Evolutionary conservation across 2,113 vertebrate species (phyloP), one percentile per base, ranked within the genome.

Genomic region (Junco hyemalis): DNA sequence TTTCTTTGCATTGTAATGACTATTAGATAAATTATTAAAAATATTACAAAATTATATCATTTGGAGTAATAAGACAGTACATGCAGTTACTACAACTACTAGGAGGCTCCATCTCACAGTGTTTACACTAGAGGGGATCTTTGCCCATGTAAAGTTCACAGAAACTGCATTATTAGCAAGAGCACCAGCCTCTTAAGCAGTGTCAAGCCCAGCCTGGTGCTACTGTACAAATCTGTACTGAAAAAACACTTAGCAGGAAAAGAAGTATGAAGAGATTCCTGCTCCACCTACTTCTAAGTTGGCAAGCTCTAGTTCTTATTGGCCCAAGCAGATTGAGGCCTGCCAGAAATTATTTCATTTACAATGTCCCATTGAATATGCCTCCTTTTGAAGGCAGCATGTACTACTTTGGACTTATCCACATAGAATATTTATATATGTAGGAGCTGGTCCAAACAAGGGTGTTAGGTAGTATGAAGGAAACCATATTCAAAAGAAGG

Each of bases 291-390:
- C 65, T 53, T 70, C 56, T 48, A 40, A 82, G n/a, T 25, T 91
- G 73, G 40, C 45, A 9, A 76, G 48, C 28, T 89, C 36, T 56
- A 91, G 36, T 29, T 61, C 54, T 50, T 60, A n/a, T 73, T 94
- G 81, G 78, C 63, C 38, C 53, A 70, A 53, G 63, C 35, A 95
- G 54, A 68, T 73, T 91, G 73, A 65, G 12, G 42, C 29, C 38
- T 91, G 92, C 85, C 92, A 96, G 68, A 91, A 88, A 44, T 79
- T 1, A 70, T 88, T 96, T 91, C 22, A 48, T 90, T 90, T 86
- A 69, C 63, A 77, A 4, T 92, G 31, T 73, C n/a, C 45, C 45
- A 15, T 54, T 2, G 0, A 79, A 13, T 66, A 48, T 74, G 26
- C 38, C 36, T 83, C 16, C 6, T 86, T 92, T 78, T 77, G 44